Evolutionary conservation across 2,113 vertebrate species (phyloP), one percentile per base, ranked within the genome.

Genomic region (Neodontobutis hainanensis): DNA sequence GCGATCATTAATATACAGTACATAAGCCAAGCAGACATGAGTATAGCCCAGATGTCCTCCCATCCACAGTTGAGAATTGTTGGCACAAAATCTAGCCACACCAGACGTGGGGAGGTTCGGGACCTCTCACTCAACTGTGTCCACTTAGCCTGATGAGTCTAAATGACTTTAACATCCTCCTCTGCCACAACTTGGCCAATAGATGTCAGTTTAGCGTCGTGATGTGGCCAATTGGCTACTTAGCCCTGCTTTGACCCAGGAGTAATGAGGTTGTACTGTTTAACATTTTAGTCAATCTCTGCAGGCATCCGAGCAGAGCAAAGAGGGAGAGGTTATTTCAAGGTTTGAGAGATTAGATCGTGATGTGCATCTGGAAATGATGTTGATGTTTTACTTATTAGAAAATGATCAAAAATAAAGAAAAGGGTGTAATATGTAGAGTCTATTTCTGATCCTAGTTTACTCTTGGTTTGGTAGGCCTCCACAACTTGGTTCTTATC

Each of bases 71-170:
- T 81, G 82, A 82, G 78, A 81, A 70, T 44, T 70, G 69, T 51
- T 87, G 88, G 89, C 86, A 83, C 61, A 52, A 68, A 71, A 59
- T 15, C 63, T 55, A 71, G 65, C 89, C 87, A 52, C 82, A 88
- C 65, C 86, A 90, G 87, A 87, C 85, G 50, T 73, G 69, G 60
- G 74, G 85, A 85, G 85, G 82, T 84, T 85, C 57, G 56, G 85
- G 86, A 86, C 89, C 86, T 90, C 69, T 84, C 79, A 85, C 80
- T 88, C 85, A 88, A 91, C 85, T 71, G 82, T 79, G 86, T 85
- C 88, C 89, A 88, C 84, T 89, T 89, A 88, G 84, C 72, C 70
- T 91, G 89, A 91, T 91, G 89, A 91, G 85, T 82, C 81, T 80
- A 81, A 89, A 91, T 81, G 85, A 87, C 86, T 91, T 87, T 87